phyloP scores from a whole-genome alignment of 2,113 vertebrate genomes.

The Oriolus oriolus region DNA sequence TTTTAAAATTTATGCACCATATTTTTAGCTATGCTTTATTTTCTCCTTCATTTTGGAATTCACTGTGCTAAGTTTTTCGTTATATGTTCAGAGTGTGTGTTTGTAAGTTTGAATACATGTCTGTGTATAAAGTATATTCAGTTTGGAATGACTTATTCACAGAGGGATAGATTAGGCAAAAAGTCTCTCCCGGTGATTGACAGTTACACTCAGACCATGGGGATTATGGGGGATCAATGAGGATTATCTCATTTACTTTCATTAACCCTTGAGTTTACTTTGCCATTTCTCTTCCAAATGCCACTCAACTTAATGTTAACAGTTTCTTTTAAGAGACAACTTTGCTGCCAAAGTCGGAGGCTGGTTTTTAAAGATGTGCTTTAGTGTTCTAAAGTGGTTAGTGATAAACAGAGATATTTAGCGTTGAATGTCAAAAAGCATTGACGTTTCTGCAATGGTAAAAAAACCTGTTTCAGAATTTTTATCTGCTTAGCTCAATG shows the following conservation, averaged over 20 bases:
- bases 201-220: constrained; percentile 65
- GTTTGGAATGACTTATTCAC: constrained; percentile 51
- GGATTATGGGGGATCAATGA: constrained; percentile 72
- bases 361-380: not conserved
- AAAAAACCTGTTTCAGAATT: not conserved
- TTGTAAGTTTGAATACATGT: not conserved
- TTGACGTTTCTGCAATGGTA: not conserved
- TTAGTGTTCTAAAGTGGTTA: not conserved
- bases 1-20: not conserved
- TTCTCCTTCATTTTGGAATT: constrained; percentile 13
- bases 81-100: not conserved
- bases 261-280: constrained; percentile 74
- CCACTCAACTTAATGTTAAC: constrained; percentile 58
- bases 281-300: constrained; percentile 55
- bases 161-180: constrained; percentile 51
- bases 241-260: constrained; percentile 76
- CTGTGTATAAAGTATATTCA: not conserved
- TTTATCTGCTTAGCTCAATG: not conserved
- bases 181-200: constrained; percentile 58
- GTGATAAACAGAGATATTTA: not conserved
- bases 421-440: not conserved
- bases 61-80: not conserved
- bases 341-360: not conserved
- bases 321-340: constrained; percentile 47
- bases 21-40: not conserved